Evolutionary conservation across 2,797 vertebrate species (phyloP).

Genomic region (Manis crassicaudata): DNA sequence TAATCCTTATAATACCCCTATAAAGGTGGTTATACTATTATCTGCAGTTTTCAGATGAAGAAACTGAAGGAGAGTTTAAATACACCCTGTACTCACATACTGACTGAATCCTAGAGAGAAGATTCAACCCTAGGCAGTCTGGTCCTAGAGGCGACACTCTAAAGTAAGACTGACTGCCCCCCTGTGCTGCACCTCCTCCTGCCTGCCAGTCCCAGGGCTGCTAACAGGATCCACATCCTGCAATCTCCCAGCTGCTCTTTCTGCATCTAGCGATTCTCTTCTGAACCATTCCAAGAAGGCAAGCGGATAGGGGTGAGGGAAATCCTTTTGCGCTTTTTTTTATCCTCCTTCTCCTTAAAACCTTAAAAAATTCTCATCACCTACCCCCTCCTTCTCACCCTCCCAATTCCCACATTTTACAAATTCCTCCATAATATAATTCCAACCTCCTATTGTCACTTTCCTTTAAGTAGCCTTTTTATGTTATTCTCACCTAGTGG

Average conservation of each 20-base stretch:
- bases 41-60: not conserved
- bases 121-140: not conserved
- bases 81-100: not conserved
- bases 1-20: not conserved
- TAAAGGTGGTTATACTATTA: not conserved
- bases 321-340: not conserved
- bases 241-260: not conserved
- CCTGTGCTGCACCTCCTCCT: no score
- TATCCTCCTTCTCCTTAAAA: not conserved
- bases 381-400: not conserved
- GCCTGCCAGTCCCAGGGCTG: not conserved
- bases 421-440: not conserved
- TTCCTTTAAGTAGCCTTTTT: not conserved
- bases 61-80: not conserved
- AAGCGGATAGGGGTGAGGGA: not conserved
- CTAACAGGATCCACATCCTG: accelerated
- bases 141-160: not conserved
- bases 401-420: not conserved
- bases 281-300: not conserved
- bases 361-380: not conserved
- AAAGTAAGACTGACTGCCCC: not conserved
- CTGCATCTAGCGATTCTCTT: not conserved
- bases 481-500: not conserved
- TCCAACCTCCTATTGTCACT: not conserved
- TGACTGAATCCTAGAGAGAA: not conserved